Percentiles rank a stretch among this genome's conserved stretches.
Conservation (phyloP, 2,888 invertebrate species). For the Scrobipalpa atriplicella region DNA sequence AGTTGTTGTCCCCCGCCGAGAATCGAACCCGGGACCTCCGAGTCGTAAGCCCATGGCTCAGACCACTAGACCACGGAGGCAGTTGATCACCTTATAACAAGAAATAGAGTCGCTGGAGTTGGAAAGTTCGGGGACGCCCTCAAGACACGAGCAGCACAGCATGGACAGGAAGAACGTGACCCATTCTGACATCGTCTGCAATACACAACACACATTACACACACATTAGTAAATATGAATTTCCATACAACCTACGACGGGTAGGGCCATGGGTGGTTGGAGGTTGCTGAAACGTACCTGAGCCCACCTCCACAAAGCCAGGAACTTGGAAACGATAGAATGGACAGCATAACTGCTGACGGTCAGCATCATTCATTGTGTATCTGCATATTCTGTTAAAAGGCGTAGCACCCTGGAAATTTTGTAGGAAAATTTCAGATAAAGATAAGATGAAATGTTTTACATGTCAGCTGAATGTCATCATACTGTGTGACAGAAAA, state of each 20-base stretch:
- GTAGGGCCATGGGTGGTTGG: too few species aligned
- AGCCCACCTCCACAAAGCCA: constrained; percentile 12
- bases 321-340: constrained; percentile 1
- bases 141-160: constrained; percentile 10
- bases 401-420: too few species aligned
- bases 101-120: constrained; percentile 8
- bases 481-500: too few species aligned
- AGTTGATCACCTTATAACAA: constrained; percentile 14
- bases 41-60: too few species aligned
- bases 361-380: constrained; percentile 3
- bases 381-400: background rate
- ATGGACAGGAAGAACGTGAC: constrained; percentile 1
- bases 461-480: too few species aligned
- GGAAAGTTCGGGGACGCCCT: background rate
- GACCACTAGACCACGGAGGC: too few species aligned
- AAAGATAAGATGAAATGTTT: too few species aligned
- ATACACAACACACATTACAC: background rate
- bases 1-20: too few species aligned
- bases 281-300: background rate
- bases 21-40: too few species aligned
- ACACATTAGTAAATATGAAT: background rate
- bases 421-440: too few species aligned
- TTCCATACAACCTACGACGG: background rate
- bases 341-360: constrained; percentile 13
- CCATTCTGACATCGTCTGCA: constrained; percentile 18